These are phyloP conservation scores for Drosophila mimica DNA, from an alignment of 2,888 invertebrate genomes.

Conservation along the genomic window DNA sequence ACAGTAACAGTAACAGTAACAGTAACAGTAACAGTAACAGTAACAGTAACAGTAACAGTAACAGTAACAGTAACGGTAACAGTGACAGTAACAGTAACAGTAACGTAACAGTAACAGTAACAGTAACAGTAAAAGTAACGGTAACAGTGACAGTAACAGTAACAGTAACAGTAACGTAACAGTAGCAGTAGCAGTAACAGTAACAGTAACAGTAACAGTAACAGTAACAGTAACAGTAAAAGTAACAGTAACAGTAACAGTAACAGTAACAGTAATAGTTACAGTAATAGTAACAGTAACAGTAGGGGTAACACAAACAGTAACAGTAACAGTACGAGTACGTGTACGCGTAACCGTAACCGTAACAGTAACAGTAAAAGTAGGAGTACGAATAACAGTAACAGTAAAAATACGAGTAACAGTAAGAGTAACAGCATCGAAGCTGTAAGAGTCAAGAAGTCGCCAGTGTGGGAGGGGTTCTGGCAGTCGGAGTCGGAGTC, in stretches of 20 bases:
- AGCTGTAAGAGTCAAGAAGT: conserved; percentile 12
- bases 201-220: neutral
- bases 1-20: neutral
- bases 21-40: neutral
- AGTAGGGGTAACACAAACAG: too few species aligned
- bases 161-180: neutral
- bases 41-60: neutral
- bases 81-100: neutral
- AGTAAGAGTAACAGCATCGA: neutral
- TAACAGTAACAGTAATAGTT: neutral
- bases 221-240: neutral
- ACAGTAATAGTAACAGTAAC: too few species aligned
- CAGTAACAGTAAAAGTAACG: too few species aligned
- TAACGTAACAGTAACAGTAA: neutral
- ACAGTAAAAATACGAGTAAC: neutral
- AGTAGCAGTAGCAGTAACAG: conserved; percentile 2
- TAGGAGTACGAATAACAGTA: neutral
- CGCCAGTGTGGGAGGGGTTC: neutral
- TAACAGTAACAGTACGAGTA: too few species aligned
- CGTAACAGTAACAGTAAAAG: too few species aligned
- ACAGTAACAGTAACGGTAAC: neutral
- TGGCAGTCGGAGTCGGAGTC: neutral
- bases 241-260: neutral
- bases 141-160: neutral
- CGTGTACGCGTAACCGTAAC: too few species aligned